Evolutionary conservation across 2,888 invertebrate genomes (phyloP).

Genomic region (Saturnia pavonia): DNA sequence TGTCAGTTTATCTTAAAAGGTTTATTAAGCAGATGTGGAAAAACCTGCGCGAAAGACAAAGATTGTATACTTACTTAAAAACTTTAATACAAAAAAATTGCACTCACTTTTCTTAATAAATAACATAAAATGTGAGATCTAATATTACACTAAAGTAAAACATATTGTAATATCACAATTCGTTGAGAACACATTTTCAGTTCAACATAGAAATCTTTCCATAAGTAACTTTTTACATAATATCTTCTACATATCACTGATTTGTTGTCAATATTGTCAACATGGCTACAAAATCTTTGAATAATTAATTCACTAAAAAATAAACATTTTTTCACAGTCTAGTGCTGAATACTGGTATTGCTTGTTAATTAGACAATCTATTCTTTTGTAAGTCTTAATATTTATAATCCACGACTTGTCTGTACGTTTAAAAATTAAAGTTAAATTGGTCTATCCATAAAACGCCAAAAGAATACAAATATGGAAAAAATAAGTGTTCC

Average conservation of each 20-base stretch:
- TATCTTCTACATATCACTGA: not conserved
- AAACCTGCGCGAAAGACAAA: not conserved
- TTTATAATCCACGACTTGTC: too few relatives aligned
- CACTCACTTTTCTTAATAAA: constrained; percentile 3
- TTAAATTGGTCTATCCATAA: too few relatives aligned
- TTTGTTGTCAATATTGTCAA: not conserved
- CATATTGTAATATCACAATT: constrained; percentile 12
- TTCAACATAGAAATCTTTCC: not conserved
- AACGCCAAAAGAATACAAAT: too few relatives aligned
- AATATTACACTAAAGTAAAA: not conserved
- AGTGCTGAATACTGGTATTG: not conserved
- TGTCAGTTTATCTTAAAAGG: too few relatives aligned
- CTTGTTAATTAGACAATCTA: not conserved
- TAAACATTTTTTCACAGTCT: not conserved
- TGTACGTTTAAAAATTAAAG: too few relatives aligned
- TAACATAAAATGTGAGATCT: not conserved
- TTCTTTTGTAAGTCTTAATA: not conserved
- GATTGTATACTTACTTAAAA: not conserved
- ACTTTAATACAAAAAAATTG: not conserved
- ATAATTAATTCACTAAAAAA: not conserved
- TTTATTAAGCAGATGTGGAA: too few relatives aligned
- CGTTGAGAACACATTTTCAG: not conserved
- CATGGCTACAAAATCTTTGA: not conserved
- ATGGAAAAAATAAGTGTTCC: too few relatives aligned
- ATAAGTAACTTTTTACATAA: not conserved